phyloP scores from a whole-genome alignment of 2,888 invertebrate species.

The Bombyx huttoni region DNA sequence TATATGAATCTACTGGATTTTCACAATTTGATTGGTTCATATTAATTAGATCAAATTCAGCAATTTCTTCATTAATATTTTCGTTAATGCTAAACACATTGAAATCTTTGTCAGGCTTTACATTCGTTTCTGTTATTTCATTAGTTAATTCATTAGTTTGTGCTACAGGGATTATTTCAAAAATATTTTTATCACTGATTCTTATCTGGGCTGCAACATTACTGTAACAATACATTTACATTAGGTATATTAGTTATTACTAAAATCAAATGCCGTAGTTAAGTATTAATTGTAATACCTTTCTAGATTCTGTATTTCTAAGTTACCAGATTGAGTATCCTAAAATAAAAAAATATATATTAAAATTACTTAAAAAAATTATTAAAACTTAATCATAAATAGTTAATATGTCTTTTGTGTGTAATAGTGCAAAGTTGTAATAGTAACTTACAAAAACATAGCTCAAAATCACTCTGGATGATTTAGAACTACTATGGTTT shows the following conservation, averaged over 20 bases:
- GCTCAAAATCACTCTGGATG: too few relatives aligned
- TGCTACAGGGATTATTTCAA: conserved; percentile 12
- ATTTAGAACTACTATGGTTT: too few relatives aligned
- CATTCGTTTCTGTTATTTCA: background rate
- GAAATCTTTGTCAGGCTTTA: background rate
- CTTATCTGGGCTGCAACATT: conserved; percentile 6
- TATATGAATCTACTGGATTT: background rate
- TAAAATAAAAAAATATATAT: too few relatives aligned
- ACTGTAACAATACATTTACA: background rate
- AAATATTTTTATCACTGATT: conserved; percentile 9
- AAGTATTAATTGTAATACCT: too few relatives aligned
- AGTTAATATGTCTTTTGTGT: too few relatives aligned
- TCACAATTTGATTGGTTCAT: background rate
- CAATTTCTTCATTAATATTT: background rate
- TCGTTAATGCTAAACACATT: background rate
- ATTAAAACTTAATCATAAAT: too few relatives aligned
- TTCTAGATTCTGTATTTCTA: too few relatives aligned
- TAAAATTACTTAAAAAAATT: too few relatives aligned
- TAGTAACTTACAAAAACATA: too few relatives aligned
- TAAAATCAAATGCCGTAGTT: conserved; percentile 2
- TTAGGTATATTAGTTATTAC: background rate
- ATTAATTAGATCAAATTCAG: background rate
- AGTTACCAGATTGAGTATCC: too few relatives aligned
- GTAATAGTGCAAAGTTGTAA: too few relatives aligned
- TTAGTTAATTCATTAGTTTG: background rate